These are phyloP conservation scores for Otus sunia DNA, from an alignment of 2,113 vertebrate genomes.

Conservation along the genomic window DNA sequence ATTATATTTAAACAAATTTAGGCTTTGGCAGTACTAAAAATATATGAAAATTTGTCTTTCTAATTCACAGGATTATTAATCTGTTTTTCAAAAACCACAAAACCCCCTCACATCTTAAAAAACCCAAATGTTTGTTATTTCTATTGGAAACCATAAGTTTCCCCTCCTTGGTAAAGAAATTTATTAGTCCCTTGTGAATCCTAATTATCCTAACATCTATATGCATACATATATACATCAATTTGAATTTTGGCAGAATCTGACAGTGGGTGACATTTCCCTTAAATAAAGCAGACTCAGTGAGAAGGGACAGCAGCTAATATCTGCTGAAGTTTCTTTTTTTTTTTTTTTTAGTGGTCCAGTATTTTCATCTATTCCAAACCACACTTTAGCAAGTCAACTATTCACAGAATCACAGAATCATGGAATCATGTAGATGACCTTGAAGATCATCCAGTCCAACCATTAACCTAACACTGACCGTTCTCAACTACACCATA, in stretches of 20 bases:
- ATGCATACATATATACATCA: neutral
- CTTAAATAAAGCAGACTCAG: neutral
- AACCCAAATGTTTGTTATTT: neutral
- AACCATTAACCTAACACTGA: too few species aligned
- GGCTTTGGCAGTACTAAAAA: neutral
- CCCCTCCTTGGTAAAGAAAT: neutral
- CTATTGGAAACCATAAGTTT: neutral
- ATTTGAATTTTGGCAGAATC: neutral
- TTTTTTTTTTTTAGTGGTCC: neutral
- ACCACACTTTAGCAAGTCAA: neutral
- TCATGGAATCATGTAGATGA: too few species aligned
- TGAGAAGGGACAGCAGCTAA: neutral
- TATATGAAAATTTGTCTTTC: neutral
- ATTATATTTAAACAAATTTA: neutral
- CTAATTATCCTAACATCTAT: neutral
- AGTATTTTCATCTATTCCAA: neutral
- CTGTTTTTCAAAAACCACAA: neutral
- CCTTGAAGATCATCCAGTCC: too few species aligned
- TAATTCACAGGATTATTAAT: neutral
- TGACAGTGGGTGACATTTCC: neutral
- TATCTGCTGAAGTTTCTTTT: neutral
- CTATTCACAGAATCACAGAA: too few species aligned
- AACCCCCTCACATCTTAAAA: neutral
- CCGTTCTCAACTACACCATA: too few species aligned
- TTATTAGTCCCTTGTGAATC: neutral